Evolutionary conservation across 1,140 invertebrate genomes (phyloP), one percentile per base, ranked within the genome.

Genomic region (Pseudoatta argentina): DNA sequence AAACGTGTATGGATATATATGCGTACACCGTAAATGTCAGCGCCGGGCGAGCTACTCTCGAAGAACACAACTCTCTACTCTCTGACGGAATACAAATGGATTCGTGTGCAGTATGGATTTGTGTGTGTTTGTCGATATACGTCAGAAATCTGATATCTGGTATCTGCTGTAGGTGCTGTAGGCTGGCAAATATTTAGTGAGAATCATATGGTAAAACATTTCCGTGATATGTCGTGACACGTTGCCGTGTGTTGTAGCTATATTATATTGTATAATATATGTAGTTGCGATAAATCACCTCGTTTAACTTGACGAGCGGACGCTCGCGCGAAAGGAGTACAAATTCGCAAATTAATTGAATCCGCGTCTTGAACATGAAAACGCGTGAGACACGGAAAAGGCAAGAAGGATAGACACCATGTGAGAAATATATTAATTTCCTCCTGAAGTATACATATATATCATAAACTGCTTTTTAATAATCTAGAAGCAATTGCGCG

Each of bases 41-140:
- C 59, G 24, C 18, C 21, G 61, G 75, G 24, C 39, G 71, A 71
- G 73, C 86, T 78, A 86, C 73, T 88, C 88, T 83, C 87, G 44
- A 73, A 72, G 66, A 73, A 63, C 81, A 24, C 24, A 24, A 24
- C 24, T 24, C 24, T 24, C 24, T 24, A 24, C 24, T 24, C 24
- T 89, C 67, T 87, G 30, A 64, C 53, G 85, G 72, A 89, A 89
- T 90, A 89, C 86, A 89, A 90, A 90, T 55, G 8, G n/a, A 82
- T 64, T 57, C 18, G 21, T 48, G 55, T 44, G 39, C 39, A 0
- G 39, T 8, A 44, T 44, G 39, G 8, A 44, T 44, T 44, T 39
- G 44, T 34, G 39, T 39, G 55, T 55, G 64, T 16, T 18, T 12
- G 21, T 75, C 81, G 79, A 75, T 61, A 39, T 44, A 76, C 53